A percentile compares a stretch with the other conserved stretches of the same genome.
These are phyloP conservation scores for Stenodema calcarata DNA, from an alignment of 2,888 invertebrate species.

Conservation along the genomic window DNA sequence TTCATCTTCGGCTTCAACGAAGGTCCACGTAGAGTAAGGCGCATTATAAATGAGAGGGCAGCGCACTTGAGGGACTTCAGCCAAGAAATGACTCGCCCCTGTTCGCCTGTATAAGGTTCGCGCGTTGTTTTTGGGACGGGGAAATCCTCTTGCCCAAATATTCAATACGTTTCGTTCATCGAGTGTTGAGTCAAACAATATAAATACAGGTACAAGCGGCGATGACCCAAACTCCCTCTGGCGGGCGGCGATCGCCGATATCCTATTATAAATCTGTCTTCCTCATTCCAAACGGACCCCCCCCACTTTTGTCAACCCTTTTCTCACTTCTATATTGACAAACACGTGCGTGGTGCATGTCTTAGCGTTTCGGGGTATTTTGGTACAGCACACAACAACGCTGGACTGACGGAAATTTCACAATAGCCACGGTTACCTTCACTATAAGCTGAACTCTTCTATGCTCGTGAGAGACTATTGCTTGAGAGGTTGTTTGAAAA, in stretches of 20 bases:
- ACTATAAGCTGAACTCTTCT: not conserved
- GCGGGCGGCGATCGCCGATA: not conserved
- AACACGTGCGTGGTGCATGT: not conserved
- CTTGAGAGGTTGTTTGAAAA: slow-evolving; percentile 30
- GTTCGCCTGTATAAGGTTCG: not conserved
- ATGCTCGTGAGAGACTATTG: not conserved
- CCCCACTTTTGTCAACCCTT: not conserved
- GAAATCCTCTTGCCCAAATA: not conserved
- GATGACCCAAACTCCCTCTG: slow-evolving; percentile 9
- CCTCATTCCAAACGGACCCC: not conserved
- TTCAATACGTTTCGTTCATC: not conserved
- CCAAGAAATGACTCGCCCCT: not conserved
- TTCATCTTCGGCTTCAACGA: not conserved
- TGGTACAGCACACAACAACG: not conserved
- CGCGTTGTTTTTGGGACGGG: not conserved
- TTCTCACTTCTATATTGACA: not conserved
- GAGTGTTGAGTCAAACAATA: slow-evolving; percentile 11
- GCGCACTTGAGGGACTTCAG: not conserved
- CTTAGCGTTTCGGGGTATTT: not conserved
- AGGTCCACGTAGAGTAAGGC: no score
- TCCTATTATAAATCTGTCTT: slow-evolving; percentile 11
- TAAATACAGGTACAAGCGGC: slow-evolving; percentile 2
- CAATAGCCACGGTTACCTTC: not conserved
- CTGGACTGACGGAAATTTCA: not conserved
- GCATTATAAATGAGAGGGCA: not conserved